These are phyloP conservation scores for Pogonognathellus flavescens DNA, from an alignment of 1,140 invertebrate species.

Conservation along the genomic window DNA sequence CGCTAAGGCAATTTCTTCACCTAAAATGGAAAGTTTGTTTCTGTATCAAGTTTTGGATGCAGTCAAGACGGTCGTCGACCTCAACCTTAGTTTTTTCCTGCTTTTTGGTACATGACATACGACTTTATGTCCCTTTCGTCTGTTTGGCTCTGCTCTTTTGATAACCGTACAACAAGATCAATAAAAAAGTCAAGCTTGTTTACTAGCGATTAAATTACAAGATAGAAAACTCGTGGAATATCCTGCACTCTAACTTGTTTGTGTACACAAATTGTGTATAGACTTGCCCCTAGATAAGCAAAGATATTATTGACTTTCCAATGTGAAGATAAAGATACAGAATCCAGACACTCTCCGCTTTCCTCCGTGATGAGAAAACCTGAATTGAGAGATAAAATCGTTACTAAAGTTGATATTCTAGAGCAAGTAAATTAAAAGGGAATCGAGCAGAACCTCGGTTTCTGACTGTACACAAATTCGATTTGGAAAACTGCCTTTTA, in stretches of 20 bases:
- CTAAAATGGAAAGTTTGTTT: not conserved
- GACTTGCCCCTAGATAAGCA: not conserved
- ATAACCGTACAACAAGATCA: conserved; percentile 4
- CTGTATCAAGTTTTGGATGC: not conserved
- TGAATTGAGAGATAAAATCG: conserved; percentile 17
- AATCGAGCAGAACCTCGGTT: not conserved
- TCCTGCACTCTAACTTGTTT: not conserved
- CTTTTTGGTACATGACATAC: not conserved
- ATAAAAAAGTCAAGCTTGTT: conserved; percentile 7
- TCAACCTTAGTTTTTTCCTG: conserved; percentile 9
- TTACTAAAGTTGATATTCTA: conserved; percentile 9
- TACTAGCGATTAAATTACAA: not conserved
- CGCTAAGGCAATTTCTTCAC: too few relatives aligned
- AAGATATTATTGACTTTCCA: not conserved
- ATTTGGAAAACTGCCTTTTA: not conserved
- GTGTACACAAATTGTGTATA: not conserved
- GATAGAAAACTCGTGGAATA: not conserved
- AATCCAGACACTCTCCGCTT: not conserved
- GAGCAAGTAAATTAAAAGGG: not conserved
- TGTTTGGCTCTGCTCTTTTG: not conserved
- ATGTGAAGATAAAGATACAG: not conserved
- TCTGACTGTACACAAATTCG: conserved; percentile 17
- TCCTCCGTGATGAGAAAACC: not conserved
- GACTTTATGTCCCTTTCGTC: not conserved
- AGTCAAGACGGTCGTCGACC: not conserved